Conservation (phyloP, 2,797 vertebrate species). For the Lepidocolaptes lacrymiger region DNA sequence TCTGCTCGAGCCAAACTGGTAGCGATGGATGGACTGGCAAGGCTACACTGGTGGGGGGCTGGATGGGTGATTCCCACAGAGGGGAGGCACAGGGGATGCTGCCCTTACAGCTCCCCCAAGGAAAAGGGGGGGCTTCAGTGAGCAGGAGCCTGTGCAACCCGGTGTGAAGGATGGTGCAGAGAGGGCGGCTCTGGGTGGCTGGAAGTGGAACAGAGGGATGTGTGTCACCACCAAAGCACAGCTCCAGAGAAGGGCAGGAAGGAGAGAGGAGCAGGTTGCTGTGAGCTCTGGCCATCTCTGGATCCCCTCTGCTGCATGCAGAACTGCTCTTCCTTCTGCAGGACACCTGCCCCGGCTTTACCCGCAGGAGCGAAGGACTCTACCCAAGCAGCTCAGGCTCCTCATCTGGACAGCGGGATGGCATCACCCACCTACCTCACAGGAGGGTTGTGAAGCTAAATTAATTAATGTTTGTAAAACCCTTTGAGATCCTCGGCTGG, state of each 20-base stretch:
- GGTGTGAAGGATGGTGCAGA: neutral
- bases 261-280: conserved; percentile 44
- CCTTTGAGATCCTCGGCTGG: conserved; percentile 68
- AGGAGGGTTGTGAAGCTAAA: conserved; percentile 67
- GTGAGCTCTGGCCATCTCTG: conserved; percentile 57
- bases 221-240: neutral
- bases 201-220: neutral
- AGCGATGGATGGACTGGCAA: neutral
- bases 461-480: conserved; percentile 72
- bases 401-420: conserved; percentile 57
- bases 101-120: neutral
- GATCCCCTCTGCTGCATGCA: conserved; percentile 34
- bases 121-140: neutral
- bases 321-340: conserved; percentile 53
- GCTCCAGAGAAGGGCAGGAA: conserved; percentile 13
- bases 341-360: conserved; percentile 35
- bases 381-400: conserved; percentile 44
- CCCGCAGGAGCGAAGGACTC: conserved; percentile 15
- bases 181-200: neutral
- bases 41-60: neutral
- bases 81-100: neutral
- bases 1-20: conserved; percentile 10
- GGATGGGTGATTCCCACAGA: neutral
- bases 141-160: neutral
- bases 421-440: conserved; percentile 69